Evolutionary conservation across 2,888 invertebrate species (phyloP).

Genomic region (Tachina fera): DNA sequence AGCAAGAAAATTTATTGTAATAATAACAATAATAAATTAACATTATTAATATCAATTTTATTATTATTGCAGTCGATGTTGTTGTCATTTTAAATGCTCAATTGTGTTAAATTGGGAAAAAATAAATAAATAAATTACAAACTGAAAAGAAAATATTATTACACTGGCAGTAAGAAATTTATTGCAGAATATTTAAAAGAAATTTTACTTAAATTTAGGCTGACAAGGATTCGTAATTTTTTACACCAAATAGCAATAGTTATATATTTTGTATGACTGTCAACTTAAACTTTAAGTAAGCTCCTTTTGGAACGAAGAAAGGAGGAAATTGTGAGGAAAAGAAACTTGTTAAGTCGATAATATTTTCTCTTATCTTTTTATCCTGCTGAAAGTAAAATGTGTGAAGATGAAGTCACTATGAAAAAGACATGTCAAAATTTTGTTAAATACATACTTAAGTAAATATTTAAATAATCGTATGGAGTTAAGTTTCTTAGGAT

Average conservation of each 20-base stretch:
- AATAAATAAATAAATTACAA: background rate
- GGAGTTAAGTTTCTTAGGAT: no score
- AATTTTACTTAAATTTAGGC: background rate
- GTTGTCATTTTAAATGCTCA: constrained; percentile 10
- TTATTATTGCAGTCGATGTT: background rate
- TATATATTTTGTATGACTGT: background rate
- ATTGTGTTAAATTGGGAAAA: background rate
- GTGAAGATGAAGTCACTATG: background rate
- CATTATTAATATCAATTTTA: constrained; percentile 6
- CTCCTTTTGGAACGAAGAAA: background rate
- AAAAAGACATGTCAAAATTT: no score
- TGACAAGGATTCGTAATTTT: background rate
- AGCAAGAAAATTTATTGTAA: background rate
- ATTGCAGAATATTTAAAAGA: constrained; percentile 8
- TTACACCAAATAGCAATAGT: background rate
- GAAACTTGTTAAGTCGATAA: background rate
- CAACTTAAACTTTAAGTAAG: background rate
- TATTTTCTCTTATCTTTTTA: constrained; percentile 5
- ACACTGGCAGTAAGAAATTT: background rate
- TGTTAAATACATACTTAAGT: no score
- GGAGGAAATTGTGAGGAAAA: background rate
- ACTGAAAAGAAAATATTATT: background rate
- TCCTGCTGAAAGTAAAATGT: background rate
- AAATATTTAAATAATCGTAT: no score
- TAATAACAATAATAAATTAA: constrained; percentile 29